Base-by-base conservation (phyloP, 1,140 invertebrate genomes). In the Listronotus bonariensis region DNA sequence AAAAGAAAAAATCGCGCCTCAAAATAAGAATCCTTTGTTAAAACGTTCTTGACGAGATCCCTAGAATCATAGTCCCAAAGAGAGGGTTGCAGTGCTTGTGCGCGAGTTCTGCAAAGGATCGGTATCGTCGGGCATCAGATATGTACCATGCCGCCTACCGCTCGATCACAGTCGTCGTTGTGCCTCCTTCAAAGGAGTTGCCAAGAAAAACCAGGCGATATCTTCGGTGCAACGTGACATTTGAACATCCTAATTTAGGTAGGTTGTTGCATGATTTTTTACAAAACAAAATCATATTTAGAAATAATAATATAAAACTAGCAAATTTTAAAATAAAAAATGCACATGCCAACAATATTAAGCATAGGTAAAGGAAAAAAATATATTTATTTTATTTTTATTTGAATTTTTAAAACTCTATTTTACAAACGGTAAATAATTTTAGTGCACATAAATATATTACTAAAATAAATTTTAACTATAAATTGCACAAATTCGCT, bases 1-100 rank as follows among this genome's bases (percentile, higher is more conserved):
- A 56, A 62, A 62, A 55, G 40, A 64, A 64, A 64, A 64, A 64
- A 61, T 41, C 52, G 46, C 46, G 58, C 38, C 49, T 52, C 17
- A 11, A 46, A 43, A 61, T 61, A 61, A 61, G 48, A 34, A 61
- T 61, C 61, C 61, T 64, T 64, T 64, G 61, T 64, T 55, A 46
- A 36, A 55, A 57, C 61, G 41, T 36, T 55, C 61, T 42, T 40
- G 32, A 56, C 61, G 36, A 48, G 51, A 49, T 48, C 41, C 61
- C 59, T 43, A 53, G 48, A 52, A 54, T 54, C 59, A 53, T 62
- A 42, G 57, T 40, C 34, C 43, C 31, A 41, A 56, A 55, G 12
- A 20, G 32, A 38, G 36, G 59, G 51, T 10, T 15, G 32, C 52
- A 64, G 61, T 64, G 61, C 61, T 64, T 64, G 61, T 64, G 61